Evolutionary conservation across 2,113 vertebrate species (phyloP), one percentile per base, ranked within the genome.

Genomic region (Megaptera novaeangliae): DNA sequence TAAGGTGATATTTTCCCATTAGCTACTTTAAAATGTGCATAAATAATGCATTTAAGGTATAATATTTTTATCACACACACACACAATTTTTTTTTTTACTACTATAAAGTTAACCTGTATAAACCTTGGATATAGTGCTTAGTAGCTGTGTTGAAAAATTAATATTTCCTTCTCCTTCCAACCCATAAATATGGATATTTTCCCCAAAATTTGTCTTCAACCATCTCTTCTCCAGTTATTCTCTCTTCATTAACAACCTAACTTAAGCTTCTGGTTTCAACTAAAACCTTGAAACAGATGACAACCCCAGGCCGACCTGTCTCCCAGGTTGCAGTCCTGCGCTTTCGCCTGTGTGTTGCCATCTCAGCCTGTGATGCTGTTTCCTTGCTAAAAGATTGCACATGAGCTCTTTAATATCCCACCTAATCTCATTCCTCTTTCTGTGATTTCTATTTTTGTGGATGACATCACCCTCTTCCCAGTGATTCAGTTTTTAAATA

Each of bases 91-190:
- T 41, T 64, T 27, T 87, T 84, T 87, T 55, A 41, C 61, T 34
- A 31, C 10, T 29, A 3, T 59, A 10, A 63, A 88, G 14, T 12
- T 57, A 36, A 63, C 20, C 36, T 57, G 34, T 66, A 10, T 68
- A 66, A 66, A 72, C 29, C 17, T 64, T 57, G 20, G 21, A 14
- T 23, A 52, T 39, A n/a, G 49, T 20, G 17, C 34, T 95, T 44
- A 68, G 2, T 63, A 85, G 29, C 25, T 77, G 59, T 80, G 31
- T 85, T 90, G 41, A 88, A 86, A 91, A 92, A 77, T 69, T 49
- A 64, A 34, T n/a, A 71, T 71, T 81, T 85, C 21, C 41, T 83
- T 88, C 10, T n/a, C 49, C 6, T 80, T 52, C 34, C 13, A 97
- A 44, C 15, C 25, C 27, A 25, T 93, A 90, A 85, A 61, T 72